phyloP scores from a whole-genome alignment of 2,888 invertebrate genomes.

The Tuta absoluta region DNA sequence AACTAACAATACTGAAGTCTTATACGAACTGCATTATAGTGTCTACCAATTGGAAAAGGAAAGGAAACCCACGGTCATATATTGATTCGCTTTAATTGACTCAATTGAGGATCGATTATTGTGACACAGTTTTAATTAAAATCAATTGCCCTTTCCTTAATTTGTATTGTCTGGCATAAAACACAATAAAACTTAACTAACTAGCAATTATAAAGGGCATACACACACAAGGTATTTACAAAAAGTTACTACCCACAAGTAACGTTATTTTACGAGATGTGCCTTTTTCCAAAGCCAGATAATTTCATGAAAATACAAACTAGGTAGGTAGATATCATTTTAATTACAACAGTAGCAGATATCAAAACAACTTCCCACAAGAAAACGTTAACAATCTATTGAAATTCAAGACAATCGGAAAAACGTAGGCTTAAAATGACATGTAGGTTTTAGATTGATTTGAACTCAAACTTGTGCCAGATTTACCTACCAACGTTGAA shows the following conservation, averaged over 20 bases:
- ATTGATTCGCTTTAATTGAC: conserved; percentile 47
- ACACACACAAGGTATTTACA: not conserved
- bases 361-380: conserved; percentile 2
- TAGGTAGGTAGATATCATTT: no score
- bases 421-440: conserved; percentile 10
- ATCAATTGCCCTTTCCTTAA: conserved; percentile 55
- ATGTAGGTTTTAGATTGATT: conserved; percentile 15
- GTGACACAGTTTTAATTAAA: conserved; percentile 57
- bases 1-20: no score
- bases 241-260: not conserved
- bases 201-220: not conserved
- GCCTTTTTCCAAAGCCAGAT: no score
- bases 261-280: no score
- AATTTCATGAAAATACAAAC: no score
- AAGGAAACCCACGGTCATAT: conserved; percentile 28
- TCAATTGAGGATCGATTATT: conserved; percentile 62
- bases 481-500: not conserved
- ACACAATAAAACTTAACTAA: conserved; percentile 29
- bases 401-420: conserved; percentile 2
- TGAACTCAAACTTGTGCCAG: conserved; percentile 4
- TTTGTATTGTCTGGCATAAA: conserved; percentile 38
- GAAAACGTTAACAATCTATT: not conserved
- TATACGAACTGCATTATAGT: not conserved
- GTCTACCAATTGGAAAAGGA: not conserved
- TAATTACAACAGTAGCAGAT: not conserved